These are phyloP conservation scores for Brachionus asplanchnoidis DNA, from an alignment of 1,140 invertebrate species.

Conservation along the genomic window DNA sequence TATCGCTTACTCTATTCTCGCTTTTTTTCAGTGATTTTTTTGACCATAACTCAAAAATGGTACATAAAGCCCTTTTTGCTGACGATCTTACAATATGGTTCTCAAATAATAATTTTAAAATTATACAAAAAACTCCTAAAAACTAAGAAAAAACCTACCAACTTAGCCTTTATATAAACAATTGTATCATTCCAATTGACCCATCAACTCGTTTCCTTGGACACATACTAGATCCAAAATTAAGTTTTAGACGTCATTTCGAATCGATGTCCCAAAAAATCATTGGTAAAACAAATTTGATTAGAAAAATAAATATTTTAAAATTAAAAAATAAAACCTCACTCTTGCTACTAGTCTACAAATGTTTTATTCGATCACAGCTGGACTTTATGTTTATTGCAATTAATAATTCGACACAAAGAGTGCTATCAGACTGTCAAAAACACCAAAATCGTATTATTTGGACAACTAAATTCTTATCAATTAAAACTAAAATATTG, in stretches of 20 bases:
- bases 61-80: background rate
- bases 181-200: background rate
- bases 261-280: background rate
- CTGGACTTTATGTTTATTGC: background rate
- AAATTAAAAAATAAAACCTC: background rate
- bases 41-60: background rate
- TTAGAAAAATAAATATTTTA: background rate
- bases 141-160: background rate
- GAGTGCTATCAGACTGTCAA: background rate
- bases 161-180: background rate
- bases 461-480: background rate
- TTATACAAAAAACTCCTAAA: background rate
- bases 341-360: background rate
- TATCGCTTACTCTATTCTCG: background rate
- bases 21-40: background rate
- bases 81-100: background rate
- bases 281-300: background rate
- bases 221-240: background rate
- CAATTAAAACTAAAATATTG: background rate
- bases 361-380: background rate
- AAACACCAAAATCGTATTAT: background rate
- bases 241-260: background rate
- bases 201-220: background rate
- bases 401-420: background rate
- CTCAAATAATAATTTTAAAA: background rate